A percentile compares a stretch with the other conserved stretches of the same genome.
These are phyloP conservation scores for Lucinisca nassula DNA, from an alignment of 2,888 invertebrate species.

Conservation along the genomic window DNA sequence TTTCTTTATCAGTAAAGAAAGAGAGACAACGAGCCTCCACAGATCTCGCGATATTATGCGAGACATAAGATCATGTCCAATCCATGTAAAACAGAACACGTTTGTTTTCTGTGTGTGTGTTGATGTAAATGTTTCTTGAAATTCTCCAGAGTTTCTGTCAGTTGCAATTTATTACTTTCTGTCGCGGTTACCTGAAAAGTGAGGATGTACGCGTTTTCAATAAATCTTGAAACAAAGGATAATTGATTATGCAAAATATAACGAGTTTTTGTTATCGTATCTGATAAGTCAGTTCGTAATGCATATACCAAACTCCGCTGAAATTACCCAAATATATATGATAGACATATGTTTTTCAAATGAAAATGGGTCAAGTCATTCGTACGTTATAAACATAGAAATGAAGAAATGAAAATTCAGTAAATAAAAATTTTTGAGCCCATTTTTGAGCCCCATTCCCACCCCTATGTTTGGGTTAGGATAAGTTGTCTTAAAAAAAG, in stretches of 20 bases:
- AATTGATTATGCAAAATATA: background rate
- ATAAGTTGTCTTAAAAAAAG: no score
- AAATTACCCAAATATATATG: no score
- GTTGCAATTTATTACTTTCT: background rate
- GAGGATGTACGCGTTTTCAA: background rate
- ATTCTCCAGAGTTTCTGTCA: background rate
- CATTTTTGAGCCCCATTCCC: no score
- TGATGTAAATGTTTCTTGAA: conserved; percentile 3
- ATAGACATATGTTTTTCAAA: no score
- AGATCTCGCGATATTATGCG: background rate
- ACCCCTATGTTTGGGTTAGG: no score
- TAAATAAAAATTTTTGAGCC: no score
- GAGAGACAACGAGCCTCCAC: background rate
- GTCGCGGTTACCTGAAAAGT: background rate
- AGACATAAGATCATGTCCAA: conserved; percentile 6
- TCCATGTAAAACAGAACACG: conserved; percentile 9
- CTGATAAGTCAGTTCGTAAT: no score
- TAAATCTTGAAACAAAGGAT: background rate
- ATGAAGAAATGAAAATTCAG: no score
- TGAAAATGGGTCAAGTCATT: no score
- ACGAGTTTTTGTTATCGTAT: no score
- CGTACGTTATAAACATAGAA: no score
- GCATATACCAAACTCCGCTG: no score
- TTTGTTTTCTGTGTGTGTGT: background rate
- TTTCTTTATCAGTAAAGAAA: background rate